A percentile compares a stretch with the other conserved stretches of the same genome.
Conservation (phyloP, 2,797 vertebrate species). For the Eospalax fontanierii region DNA sequence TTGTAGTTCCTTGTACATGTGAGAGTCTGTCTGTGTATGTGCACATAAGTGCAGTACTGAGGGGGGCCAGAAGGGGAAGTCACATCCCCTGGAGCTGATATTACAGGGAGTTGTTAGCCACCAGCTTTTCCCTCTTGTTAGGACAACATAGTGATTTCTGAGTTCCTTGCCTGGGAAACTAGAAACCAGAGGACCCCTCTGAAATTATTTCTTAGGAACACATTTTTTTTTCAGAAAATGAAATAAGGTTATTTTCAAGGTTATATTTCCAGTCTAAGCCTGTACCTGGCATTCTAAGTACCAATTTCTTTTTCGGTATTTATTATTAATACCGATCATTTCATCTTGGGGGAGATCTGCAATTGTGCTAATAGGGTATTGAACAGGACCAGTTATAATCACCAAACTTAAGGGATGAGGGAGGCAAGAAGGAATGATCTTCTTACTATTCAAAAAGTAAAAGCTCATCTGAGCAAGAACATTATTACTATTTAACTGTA, state of each 20-base stretch:
- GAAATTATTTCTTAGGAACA: conserved; percentile 43
- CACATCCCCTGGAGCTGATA: no score
- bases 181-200: not conserved
- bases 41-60: no score
- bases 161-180: not conserved
- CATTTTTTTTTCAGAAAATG: not conserved
- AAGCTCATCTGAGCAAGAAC: not conserved
- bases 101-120: no score
- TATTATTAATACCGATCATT: not conserved
- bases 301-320: not conserved
- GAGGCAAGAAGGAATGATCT: not conserved
- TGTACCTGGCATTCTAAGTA: not conserved
- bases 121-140: not conserved
- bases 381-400: not conserved
- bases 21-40: no score
- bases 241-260: not conserved
- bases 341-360: not conserved
- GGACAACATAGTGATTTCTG: not conserved
- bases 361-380: not conserved
- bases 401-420: not conserved
- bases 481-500: conserved; percentile 35
- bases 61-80: no score
- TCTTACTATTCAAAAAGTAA: not conserved
- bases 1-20: no score
- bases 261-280: not conserved